These are phyloP conservation scores for Apis florea DNA, from an alignment of 1,140 invertebrate species.

Conservation along the genomic window DNA sequence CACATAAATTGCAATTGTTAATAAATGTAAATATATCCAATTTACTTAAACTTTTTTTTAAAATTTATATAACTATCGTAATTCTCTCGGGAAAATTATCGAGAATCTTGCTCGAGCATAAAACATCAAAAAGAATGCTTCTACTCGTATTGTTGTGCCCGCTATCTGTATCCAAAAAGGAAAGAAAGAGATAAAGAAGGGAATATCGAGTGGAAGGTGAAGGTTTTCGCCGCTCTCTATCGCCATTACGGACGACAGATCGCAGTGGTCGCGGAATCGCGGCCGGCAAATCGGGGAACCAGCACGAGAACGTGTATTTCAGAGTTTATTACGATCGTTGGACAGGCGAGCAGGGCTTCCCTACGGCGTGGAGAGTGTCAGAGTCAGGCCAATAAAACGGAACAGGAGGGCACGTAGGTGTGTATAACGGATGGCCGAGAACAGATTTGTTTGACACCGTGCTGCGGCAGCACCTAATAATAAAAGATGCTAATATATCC, in stretches of 20 bases:
- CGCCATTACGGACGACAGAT: constrained; percentile 28
- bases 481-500: constrained; percentile 68
- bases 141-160: no score
- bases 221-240: neutral
- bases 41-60: no score
- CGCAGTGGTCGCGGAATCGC: constrained; percentile 37
- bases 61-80: no score
- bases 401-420: constrained; percentile 34
- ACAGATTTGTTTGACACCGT: constrained; percentile 68
- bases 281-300: constrained; percentile 33
- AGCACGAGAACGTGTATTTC: constrained; percentile 52
- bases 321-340: constrained; percentile 53
- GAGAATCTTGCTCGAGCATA: no score
- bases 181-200: no score
- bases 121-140: no score
- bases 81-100: no score
- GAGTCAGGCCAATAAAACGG: constrained; percentile 54
- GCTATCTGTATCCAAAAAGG: no score
- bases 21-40: no score
- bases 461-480: constrained; percentile 68
- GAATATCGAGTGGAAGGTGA: neutral
- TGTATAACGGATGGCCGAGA: constrained; percentile 59
- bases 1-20: no score
- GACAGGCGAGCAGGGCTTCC: constrained; percentile 49
- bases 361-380: constrained; percentile 37